These are phyloP conservation scores for Craterocephalus amniculus DNA, from an alignment of 2,797 vertebrate genomes.

Conservation along the genomic window DNA sequence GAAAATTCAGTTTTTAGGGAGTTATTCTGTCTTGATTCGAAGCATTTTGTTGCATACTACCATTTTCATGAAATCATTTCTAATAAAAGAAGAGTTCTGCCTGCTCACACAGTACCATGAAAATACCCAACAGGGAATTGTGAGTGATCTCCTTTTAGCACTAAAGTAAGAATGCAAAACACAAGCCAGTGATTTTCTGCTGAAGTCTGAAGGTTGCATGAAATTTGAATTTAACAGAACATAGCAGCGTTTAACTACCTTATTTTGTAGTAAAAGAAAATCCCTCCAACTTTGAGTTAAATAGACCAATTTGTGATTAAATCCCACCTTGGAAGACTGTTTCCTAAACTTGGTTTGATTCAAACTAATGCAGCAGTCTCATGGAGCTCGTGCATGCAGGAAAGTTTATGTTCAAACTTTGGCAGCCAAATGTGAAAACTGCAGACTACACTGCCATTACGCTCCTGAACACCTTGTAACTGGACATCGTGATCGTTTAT, in stretches of 20 bases:
- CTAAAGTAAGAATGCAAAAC: slow-evolving; percentile 7
- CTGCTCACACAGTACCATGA: slow-evolving; percentile 24
- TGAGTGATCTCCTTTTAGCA: slow-evolving; percentile 21
- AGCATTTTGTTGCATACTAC: slow-evolving; percentile 24
- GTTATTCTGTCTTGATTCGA: slow-evolving; percentile 37
- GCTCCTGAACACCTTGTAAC: slow-evolving; percentile 11
- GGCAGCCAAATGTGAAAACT: not conserved
- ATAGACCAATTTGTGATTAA: slow-evolving; percentile 23
- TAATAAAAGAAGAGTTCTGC: slow-evolving; percentile 37
- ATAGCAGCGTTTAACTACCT: slow-evolving; percentile 18
- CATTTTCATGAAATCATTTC: slow-evolving; percentile 46
- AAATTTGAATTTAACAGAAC: slow-evolving; percentile 21
- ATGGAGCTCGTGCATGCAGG: slow-evolving; percentile 4
- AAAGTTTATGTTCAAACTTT: slow-evolving; percentile 16
- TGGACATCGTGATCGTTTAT: not conserved
- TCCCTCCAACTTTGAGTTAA: slow-evolving; percentile 26
- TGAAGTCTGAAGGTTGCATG: not conserved
- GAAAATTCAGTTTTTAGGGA: slow-evolving; percentile 31
- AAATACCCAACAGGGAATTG: not conserved
- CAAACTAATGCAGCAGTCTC: slow-evolving; percentile 17
- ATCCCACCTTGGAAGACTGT: slow-evolving; percentile 29
- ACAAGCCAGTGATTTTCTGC: slow-evolving; percentile 18
- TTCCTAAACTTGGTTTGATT: slow-evolving; percentile 31
- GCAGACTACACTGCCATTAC: slow-evolving; percentile 3
- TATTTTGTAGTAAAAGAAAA: slow-evolving; percentile 41